Evolutionary conservation across 2,888 invertebrate species (phyloP).

Genomic region (Chymomyza fuscimana): DNA sequence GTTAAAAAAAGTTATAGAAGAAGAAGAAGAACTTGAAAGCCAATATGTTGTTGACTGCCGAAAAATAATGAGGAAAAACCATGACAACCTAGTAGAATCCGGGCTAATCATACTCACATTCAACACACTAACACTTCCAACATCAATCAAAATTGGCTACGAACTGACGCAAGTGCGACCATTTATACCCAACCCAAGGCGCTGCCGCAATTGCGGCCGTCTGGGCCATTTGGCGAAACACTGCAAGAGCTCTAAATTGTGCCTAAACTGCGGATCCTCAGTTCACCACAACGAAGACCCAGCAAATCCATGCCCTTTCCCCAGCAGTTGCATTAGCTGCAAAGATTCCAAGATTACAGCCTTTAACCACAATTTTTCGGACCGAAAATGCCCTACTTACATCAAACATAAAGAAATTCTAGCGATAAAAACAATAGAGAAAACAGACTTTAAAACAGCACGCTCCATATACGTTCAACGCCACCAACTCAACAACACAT

Average conservation of each 20-base stretch:
- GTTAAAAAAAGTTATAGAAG: too few species aligned
- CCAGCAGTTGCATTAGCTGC: neutral
- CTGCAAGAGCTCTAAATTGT: neutral
- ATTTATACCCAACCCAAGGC: neutral
- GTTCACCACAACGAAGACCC: neutral
- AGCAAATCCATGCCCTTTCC: neutral
- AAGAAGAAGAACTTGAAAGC: too few species aligned
- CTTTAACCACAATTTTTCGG: neutral
- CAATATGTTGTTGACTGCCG: too few species aligned
- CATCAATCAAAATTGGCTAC: slow-evolving; percentile 2
- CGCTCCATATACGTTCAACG: neutral
- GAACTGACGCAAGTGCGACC: neutral
- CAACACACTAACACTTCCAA: neutral
- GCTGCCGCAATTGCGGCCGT: neutral
- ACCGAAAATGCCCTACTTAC: slow-evolving; percentile 7
- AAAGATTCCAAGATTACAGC: neutral
- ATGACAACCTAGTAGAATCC: neutral
- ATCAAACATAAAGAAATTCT: slow-evolving; percentile 8
- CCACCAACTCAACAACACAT: neutral
- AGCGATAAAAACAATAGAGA: neutral
- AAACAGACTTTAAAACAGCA: neutral
- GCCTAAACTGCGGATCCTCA: neutral
- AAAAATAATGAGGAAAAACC: too few species aligned
- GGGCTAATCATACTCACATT: neutral
- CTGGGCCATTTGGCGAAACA: neutral